Conservation (phyloP, 2,888 invertebrate species). For the Formica aserva region DNA sequence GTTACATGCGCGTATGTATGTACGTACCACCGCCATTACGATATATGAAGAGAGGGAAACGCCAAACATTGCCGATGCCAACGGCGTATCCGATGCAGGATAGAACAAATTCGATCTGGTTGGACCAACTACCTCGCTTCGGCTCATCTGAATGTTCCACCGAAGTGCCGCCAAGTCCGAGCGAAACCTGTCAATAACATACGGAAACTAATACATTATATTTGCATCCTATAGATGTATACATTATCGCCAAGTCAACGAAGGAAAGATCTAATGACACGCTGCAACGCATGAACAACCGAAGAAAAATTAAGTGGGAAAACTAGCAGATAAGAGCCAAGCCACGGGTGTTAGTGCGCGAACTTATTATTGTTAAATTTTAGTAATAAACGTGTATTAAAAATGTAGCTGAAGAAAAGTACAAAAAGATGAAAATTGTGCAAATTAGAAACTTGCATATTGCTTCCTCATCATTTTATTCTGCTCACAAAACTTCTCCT, state of each 20-base stretch:
- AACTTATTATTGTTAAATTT: too few relatives aligned
- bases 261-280: constrained; percentile 33
- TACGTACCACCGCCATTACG: constrained; percentile 92
- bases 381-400: too few relatives aligned
- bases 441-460: too few relatives aligned
- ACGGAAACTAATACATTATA: constrained; percentile 62
- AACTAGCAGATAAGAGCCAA: too few relatives aligned
- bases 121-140: constrained; percentile 88
- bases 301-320: neutral
- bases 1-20: constrained; percentile 47
- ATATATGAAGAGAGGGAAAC: constrained; percentile 93
- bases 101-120: constrained; percentile 91
- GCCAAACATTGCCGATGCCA: constrained; percentile 93
- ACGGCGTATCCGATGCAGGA: constrained; percentile 93
- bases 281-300: neutral
- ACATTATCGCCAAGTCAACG: constrained; percentile 50
- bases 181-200: constrained; percentile 79
- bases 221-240: constrained; percentile 67
- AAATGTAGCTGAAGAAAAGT: too few relatives aligned
- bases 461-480: too few relatives aligned
- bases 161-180: constrained; percentile 79
- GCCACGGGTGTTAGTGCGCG: too few relatives aligned
- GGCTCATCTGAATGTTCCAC: constrained; percentile 75
- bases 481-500: too few relatives aligned
- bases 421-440: too few relatives aligned